Evolutionary conservation across 2,797 vertebrate genomes (phyloP), one percentile per base, ranked within the genome.

Genomic region (Onychomys arenicola): DNA sequence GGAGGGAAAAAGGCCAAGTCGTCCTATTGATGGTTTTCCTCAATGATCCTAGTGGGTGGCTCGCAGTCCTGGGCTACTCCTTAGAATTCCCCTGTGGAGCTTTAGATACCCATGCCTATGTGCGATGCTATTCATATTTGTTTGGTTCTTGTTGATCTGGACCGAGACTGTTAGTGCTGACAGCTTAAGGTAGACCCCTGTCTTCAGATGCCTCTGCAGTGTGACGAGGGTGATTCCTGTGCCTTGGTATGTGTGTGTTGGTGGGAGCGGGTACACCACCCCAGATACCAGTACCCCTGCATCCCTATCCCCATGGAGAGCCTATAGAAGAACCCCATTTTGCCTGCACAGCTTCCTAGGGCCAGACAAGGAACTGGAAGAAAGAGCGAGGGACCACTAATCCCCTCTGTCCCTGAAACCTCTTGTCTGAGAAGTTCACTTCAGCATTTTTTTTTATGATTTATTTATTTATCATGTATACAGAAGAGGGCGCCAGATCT

Each of bases 251-350:
- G 37, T 88, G 49, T 13, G 6, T 61, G 4, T 4, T 37, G 11
- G n/a, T 32, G n/a, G 73, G 65, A 75, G 37, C 0, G 11, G 40
- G 16, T 17, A 8, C 23, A 43, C 3, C 29, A 3, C 88, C 59
- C 59, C 65, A 3, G 49, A 37, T 2, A 4, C 57, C 40, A 57
- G 9, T 40, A 29, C 52, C 21, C 21, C 10, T 23, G 2, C 27
- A 19, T 4, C 4, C 49, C 23, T 6, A 0, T 0, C 4, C 49
- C 23, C 6, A 0, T 0, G 25, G 49, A n/a, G n/a, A 80, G 63
- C 10, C 34, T 90, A 5, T 43, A 73, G 55, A 25, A 29, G 10
- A 59, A 5, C 43, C 59, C 5, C 17, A 34, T 49, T 65, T 69
- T 77, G 73, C 52, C 52, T 87, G 76, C 10, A 43, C 17, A 57